Evolutionary conservation across 2,888 invertebrate species (phyloP).

Genomic region (Acleris literana): DNA sequence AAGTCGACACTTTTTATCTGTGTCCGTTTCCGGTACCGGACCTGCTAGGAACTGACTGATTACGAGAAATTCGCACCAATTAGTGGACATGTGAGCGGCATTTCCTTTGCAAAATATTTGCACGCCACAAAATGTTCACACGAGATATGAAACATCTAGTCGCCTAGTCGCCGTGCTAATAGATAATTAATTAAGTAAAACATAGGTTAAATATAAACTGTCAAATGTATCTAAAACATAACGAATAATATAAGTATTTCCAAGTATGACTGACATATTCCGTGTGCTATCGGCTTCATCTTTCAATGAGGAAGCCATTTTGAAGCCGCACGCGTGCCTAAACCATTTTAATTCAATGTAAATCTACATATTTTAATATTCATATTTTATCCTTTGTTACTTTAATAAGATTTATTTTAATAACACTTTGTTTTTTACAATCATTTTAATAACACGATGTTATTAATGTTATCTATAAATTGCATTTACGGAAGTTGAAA

Average conservation of each 20-base stretch:
- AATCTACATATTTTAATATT: conserved; percentile 17
- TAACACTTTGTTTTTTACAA: no score
- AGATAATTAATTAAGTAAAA: neutral
- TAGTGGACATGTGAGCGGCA: conserved; percentile 14
- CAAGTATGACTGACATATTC: conserved; percentile 25
- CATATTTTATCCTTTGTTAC: conserved; percentile 5
- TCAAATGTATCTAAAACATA: no score
- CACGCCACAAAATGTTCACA: conserved; percentile 14
- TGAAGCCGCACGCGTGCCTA: conserved; percentile 19
- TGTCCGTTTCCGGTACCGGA: conserved; percentile 22
- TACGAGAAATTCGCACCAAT: conserved; percentile 4
- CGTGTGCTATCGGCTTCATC: conserved; percentile 17
- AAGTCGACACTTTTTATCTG: conserved; percentile 26
- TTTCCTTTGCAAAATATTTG: conserved; percentile 13
- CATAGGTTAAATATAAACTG: neutral
- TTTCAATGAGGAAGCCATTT: conserved; percentile 32
- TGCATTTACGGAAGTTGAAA: no score
- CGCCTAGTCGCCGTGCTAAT: neutral
- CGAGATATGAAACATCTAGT: conserved; percentile 5
- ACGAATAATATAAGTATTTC: neutral
- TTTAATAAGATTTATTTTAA: neutral
- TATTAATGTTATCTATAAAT: no score
- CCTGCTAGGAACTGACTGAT: neutral
- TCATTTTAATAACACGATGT: no score
- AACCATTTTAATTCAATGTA: conserved; percentile 15